These are phyloP conservation scores for Gavia stellata DNA, from an alignment of 2,113 vertebrate genomes.

Conservation along the genomic window DNA sequence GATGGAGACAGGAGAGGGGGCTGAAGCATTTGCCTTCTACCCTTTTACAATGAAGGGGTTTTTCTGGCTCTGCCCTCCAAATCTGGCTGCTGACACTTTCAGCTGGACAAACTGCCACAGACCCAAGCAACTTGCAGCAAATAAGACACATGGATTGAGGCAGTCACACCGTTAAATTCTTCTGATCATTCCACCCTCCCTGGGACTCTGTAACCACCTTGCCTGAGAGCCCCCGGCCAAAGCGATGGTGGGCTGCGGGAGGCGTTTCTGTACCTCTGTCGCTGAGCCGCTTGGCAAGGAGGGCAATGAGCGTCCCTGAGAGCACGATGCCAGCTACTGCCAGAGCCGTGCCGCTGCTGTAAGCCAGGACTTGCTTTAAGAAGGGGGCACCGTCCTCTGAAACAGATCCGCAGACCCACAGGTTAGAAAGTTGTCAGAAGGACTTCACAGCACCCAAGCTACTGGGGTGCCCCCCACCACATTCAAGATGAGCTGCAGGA, in stretches of 20 bases:
- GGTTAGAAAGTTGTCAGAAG: background rate
- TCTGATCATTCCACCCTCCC: background rate
- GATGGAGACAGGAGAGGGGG: rapidly evolving
- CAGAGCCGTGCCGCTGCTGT: slow-evolving; percentile 14
- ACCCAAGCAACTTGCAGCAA: background rate
- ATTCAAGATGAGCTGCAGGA: background rate
- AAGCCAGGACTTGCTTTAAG: slow-evolving; percentile 44
- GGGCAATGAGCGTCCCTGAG: background rate
- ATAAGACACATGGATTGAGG: background rate
- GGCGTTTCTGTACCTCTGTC: slow-evolving; percentile 19
- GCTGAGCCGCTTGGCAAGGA: slow-evolving; percentile 34
- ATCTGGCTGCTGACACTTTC: background rate
- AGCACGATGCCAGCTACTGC: background rate
- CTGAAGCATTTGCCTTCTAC: background rate
- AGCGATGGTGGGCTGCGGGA: rapidly evolving
- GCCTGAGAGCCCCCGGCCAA: background rate
- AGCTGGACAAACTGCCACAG: background rate
- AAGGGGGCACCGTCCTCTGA: slow-evolving; percentile 7
- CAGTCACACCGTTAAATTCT: background rate
- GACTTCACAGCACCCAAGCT: background rate
- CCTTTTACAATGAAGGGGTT: background rate
- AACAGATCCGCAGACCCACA: background rate
- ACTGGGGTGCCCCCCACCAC: background rate
- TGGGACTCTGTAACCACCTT: background rate
- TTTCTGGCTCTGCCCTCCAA: background rate